Percentiles rank a stretch among this genome's conserved stretches.
phyloP scores from a whole-genome alignment of 2,113 vertebrate genomes.

The Coregonus clupeaformis region DNA sequence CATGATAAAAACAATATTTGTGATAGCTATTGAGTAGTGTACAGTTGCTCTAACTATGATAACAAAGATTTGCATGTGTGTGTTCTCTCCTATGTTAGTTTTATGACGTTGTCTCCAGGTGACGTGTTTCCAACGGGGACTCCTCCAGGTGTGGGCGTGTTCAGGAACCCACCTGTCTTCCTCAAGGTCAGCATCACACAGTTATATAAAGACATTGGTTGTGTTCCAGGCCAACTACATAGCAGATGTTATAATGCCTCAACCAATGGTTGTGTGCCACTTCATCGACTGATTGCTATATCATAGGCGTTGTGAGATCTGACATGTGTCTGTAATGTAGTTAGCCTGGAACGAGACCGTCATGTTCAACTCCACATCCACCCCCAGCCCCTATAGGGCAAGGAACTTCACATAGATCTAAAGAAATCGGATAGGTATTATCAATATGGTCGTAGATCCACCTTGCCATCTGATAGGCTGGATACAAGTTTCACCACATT shows the following conservation, averaged over 20 bases:
- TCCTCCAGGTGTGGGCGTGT: conserved; percentile 88
- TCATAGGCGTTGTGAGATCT: neutral
- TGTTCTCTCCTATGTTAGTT: conserved; percentile 66
- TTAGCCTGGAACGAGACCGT: too few species aligned
- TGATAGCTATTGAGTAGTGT: neutral
- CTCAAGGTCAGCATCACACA: conserved; percentile 78
- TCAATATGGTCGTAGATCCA: too few species aligned
- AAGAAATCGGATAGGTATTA: neutral
- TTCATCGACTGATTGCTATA: neutral
- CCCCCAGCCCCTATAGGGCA: neutral
- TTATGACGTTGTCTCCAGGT: conserved; percentile 85
- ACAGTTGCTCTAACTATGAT: too few species aligned
- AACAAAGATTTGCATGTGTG: neutral
- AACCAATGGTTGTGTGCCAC: too few species aligned
- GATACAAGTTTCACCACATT: too few species aligned
- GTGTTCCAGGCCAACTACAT: neutral
- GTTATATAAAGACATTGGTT: neutral
- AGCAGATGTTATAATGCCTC: neutral
- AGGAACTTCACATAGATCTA: neutral
- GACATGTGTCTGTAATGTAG: neutral
- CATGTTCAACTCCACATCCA: too few species aligned
- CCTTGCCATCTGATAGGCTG: too few species aligned
- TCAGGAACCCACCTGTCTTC: conserved; percentile 84
- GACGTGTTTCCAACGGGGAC: conserved; percentile 92
- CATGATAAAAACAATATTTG: neutral